A percentile compares a stretch with the other conserved stretches of the same genome.
phyloP scores from a whole-genome alignment of 2,888 invertebrate genomes.

The Rhopalosiphum nymphaeae region DNA sequence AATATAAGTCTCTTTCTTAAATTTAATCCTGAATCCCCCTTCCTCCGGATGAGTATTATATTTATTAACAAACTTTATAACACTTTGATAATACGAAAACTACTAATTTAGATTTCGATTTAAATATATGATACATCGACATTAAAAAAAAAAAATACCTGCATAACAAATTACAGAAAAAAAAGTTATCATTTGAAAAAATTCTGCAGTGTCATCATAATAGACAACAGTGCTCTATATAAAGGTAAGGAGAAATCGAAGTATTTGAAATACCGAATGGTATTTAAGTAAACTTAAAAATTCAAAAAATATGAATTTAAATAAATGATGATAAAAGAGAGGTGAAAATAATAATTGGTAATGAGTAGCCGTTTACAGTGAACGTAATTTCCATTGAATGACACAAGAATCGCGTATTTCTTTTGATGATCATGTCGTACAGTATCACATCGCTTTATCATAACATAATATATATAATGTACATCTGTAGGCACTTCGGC shows the following conservation, averaged over 20 bases:
- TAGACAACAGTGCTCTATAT: not conserved
- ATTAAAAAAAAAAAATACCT: no score
- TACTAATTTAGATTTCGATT: no score
- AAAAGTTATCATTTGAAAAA: not conserved
- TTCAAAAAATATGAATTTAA: not conserved
- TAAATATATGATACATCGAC: no score
- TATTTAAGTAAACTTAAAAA: not conserved
- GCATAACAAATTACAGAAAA: not conserved
- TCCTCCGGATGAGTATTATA: not conserved
- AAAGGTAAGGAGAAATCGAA: not conserved
- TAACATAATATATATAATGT: not conserved
- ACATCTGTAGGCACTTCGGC: not conserved
- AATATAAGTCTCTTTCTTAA: not conserved
- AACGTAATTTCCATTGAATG: not conserved
- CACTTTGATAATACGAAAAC: no score
- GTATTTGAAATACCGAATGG: not conserved
- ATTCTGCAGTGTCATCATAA: not conserved
- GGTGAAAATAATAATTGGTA: not conserved
- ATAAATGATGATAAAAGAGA: not conserved
- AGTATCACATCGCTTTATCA: not conserved
- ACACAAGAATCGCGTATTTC: not conserved
- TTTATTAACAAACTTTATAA: not conserved
- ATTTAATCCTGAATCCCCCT: not conserved
- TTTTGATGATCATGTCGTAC: not conserved
- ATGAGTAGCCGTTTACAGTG: not conserved